These are phyloP conservation scores for Callyntrura guangdongensis DNA, from an alignment of 2,888 invertebrate species.

Conservation along the genomic window DNA sequence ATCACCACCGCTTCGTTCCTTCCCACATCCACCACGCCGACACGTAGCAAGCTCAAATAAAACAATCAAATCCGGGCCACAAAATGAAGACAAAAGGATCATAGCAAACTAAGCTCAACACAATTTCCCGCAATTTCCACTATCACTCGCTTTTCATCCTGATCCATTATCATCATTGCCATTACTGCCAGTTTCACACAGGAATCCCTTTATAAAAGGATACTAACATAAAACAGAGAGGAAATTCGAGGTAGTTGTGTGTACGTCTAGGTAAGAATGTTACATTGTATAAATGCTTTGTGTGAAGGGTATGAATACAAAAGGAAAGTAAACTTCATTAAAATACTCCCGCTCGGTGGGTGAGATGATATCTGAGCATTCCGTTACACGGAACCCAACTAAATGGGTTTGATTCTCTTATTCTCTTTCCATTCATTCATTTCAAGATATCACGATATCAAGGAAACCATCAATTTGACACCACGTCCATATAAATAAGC, in stretches of 20 bases:
- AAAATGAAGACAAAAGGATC: conserved; percentile 70
- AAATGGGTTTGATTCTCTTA: conserved; percentile 53
- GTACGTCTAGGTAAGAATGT: background rate
- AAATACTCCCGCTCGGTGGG: conserved; percentile 9
- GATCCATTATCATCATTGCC: conserved; percentile 9
- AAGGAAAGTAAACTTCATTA: conserved; percentile 62
- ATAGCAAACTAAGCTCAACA: conserved; percentile 27
- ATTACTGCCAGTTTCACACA: conserved; percentile 1
- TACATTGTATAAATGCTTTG: background rate
- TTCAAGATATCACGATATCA: background rate
- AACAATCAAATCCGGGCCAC: conserved; percentile 65
- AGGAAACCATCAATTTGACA: conserved; percentile 9
- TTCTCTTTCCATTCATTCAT: conserved; percentile 15
- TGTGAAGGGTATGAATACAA: conserved; percentile 12
- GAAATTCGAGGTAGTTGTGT: background rate
- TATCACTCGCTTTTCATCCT: conserved; percentile 35
- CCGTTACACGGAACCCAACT: conserved; percentile 29
- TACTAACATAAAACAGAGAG: conserved; percentile 14
- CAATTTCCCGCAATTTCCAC: conserved; percentile 63
- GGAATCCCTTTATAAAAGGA: conserved; percentile 15
- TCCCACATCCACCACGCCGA: conserved; percentile 28
- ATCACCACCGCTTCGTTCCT: background rate
- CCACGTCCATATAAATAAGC: background rate
- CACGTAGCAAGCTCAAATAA: conserved; percentile 38
- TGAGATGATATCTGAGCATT: conserved; percentile 12